Conservation (phyloP, 2,797 vertebrate genomes). For the Cyclopterus lumpus region DNA sequence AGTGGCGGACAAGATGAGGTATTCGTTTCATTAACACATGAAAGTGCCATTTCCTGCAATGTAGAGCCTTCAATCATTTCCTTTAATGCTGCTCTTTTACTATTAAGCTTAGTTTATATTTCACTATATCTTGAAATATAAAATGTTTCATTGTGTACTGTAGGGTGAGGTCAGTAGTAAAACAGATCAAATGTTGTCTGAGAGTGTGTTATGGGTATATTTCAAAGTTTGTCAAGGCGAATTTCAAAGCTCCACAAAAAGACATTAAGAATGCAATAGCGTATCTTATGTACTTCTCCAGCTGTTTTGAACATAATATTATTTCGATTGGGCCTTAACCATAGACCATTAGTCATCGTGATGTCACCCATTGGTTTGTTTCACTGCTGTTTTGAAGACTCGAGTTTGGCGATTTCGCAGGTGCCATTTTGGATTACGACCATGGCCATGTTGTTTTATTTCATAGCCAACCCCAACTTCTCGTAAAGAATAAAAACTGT, state of each 20-base stretch:
- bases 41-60: not conserved
- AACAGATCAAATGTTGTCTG: not conserved
- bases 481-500: too few species aligned
- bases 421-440: not conserved
- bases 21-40: not conserved
- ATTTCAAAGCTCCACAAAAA: not conserved
- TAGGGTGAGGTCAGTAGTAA: not conserved
- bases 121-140: not conserved
- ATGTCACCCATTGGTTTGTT: too few species aligned
- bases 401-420: too few species aligned
- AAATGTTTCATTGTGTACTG: not conserved
- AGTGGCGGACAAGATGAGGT: not conserved
- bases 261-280: not conserved
- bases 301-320: not conserved
- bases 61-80: not conserved
- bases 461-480: too few species aligned
- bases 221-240: not conserved
- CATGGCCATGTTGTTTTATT: not conserved
- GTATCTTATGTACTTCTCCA: not conserved
- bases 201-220: not conserved
- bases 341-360: not conserved
- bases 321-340: not conserved
- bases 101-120: not conserved
- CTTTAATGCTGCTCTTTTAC: too few species aligned
- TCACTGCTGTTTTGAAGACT: too few species aligned